Base-by-base conservation (phyloP, 2,113 vertebrate genomes). In the Oncorhynchus mykiss region DNA sequence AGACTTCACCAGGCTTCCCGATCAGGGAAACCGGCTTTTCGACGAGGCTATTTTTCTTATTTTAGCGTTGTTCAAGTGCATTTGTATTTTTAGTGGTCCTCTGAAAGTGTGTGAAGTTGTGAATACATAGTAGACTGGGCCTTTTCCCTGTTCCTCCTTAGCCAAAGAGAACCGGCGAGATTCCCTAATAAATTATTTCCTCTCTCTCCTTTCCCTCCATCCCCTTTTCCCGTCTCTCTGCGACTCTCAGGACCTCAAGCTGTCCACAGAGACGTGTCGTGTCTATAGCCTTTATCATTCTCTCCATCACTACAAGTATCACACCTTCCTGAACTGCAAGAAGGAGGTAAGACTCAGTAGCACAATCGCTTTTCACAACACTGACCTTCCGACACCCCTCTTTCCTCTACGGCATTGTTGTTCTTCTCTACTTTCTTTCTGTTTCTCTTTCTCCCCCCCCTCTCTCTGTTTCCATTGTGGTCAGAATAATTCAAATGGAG, bases 261-360 rank as follows among this genome's bases (percentile, higher is more conserved):
- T 97, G 66, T 95, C 96, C 72, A 85, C 93, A 31, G 96, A 97
- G 71, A 94, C 93, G 24, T 96, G 94, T 13, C 90, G 94, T 31
- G 93, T 96, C 87, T 97, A 96, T 90, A 95, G 95, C 48, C 94
- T 97, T 31, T 97, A 96, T 87, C 96, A 97, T 85, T 96, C 95
- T 22, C 93, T 97, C 76, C 96, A 97, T 88, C 96, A 97, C 91
- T 97, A 97, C 89, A 97, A 97, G 79, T 97, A 96, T 90, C 96
- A 97, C 91, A 97, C 95, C 77, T 97, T 97, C 86, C 91, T 97
- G 86, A 95, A 95, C 91, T 97, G 96, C 92, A 95, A 96, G 83
- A 95, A 96, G 90, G 95, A 97, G 95, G 96, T 97, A 87, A 92
- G 27, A 3, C 31, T 29, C 29, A 7, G 5, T 16, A 6, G 29